Evolutionary conservation across 2,113 vertebrate genomes (phyloP).

Genomic region (Abramis brama): DNA sequence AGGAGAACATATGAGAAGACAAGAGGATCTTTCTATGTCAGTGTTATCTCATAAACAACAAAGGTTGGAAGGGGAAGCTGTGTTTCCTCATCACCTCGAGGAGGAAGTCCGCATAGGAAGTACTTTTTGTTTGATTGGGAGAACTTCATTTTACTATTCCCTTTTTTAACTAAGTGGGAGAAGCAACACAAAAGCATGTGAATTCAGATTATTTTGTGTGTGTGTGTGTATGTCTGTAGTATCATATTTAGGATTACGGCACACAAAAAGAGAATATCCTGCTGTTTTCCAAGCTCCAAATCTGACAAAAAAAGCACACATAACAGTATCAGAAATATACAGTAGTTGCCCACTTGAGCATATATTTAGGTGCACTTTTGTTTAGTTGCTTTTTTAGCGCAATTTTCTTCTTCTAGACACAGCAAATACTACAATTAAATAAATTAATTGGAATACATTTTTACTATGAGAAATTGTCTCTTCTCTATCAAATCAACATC

Average conservation of each 20-base stretch:
- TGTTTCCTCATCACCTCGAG: conserved; percentile 20
- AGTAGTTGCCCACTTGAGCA: not conserved
- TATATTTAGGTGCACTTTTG: not conserved
- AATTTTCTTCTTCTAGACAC: not conserved
- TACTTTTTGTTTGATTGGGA: not conserved
- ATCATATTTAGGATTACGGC: not conserved
- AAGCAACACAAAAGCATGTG: not conserved
- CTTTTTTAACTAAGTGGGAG: not conserved
- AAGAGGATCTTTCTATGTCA: not conserved
- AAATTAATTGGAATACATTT: no score
- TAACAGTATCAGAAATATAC: not conserved
- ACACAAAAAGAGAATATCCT: not conserved
- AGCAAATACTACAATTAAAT: not conserved
- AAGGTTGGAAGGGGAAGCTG: not conserved
- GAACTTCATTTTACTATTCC: not conserved
- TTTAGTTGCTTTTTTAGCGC: not conserved
- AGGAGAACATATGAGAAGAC: not conserved
- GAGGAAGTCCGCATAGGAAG: conserved; percentile 22
- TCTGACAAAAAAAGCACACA: not conserved
- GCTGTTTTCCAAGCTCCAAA: not conserved
- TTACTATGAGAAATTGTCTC: not conserved
- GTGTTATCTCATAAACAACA: not conserved
- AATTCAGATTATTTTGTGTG: not conserved
- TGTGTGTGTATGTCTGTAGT: not conserved
- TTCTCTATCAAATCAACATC: not conserved